Evolutionary conservation across 2,113 vertebrate species (phyloP).

Genomic region (Zosterops lateralis): DNA sequence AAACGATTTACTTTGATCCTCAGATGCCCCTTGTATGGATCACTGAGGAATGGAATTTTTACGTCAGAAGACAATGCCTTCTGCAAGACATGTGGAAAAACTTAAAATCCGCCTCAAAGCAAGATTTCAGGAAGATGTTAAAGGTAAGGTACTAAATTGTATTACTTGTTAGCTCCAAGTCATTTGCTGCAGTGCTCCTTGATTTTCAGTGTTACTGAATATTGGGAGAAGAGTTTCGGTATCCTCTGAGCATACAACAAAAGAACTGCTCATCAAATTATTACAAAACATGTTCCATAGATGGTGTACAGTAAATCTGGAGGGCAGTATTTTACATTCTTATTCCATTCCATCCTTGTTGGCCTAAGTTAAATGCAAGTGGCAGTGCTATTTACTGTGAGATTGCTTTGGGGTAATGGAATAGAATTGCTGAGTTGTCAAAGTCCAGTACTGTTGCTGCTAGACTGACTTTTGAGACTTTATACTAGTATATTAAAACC

Average conservation of each 20-base stretch:
- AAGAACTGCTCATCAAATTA: neutral
- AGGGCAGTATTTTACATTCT: neutral
- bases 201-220: neutral
- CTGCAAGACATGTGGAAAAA: conserved; percentile 29
- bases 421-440: neutral
- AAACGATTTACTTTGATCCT: neutral
- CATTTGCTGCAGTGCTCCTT: neutral
- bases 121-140: neutral
- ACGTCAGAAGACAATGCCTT: neutral
- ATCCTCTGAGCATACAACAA: neutral
- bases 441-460: neutral
- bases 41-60: accelerated
- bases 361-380: neutral
- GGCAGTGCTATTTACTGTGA: neutral
- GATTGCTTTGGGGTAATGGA: neutral
- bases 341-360: neutral
- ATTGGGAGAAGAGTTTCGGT: neutral
- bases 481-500: neutral
- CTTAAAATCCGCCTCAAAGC: neutral
- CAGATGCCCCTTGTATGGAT: accelerated
- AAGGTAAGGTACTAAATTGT: neutral
- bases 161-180: neutral
- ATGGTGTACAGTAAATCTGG: neutral
- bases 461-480: neutral
- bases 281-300: neutral